Evolutionary conservation across 1,140 invertebrate genomes (phyloP).

Genomic region (Plectrocnemia conspersa): DNA sequence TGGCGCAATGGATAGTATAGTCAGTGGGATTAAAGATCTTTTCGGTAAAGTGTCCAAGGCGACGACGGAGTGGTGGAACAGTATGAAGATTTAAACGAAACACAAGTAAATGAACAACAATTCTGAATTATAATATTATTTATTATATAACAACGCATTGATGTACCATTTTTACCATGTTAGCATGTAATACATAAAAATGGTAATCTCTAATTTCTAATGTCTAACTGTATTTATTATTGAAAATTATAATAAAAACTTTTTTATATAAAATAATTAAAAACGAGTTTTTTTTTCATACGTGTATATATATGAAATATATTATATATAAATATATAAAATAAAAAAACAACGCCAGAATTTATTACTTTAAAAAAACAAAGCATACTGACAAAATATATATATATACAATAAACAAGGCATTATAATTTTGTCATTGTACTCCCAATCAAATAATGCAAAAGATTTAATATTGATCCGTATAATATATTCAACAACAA

Average conservation of each 20-base stretch:
- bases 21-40: no score
- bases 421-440: conserved; percentile 24
- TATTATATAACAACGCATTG: conserved; percentile 56
- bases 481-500: conserved; percentile 25
- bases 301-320: not conserved
- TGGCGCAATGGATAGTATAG: no score
- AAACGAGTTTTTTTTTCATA: not conserved
- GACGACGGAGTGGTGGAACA: not conserved
- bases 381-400: no score
- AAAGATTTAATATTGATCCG: conserved; percentile 7
- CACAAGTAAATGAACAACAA: not conserved
- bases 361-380: no score
- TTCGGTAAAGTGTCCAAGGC: no score
- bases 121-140: conserved; percentile 52
- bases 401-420: no score
- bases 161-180: conserved; percentile 47
- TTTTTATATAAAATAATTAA: conserved; percentile 10
- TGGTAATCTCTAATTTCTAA: conserved; percentile 52
- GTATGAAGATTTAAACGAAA: not conserved
- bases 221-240: conserved; percentile 34
- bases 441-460: conserved; percentile 26
- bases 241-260: not conserved
- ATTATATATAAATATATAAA: conserved; percentile 7
- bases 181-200: conserved; percentile 47
- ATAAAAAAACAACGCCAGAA: not conserved